Base-by-base conservation (phyloP, 2,797 vertebrate species). In the Gila robusta region DNA sequence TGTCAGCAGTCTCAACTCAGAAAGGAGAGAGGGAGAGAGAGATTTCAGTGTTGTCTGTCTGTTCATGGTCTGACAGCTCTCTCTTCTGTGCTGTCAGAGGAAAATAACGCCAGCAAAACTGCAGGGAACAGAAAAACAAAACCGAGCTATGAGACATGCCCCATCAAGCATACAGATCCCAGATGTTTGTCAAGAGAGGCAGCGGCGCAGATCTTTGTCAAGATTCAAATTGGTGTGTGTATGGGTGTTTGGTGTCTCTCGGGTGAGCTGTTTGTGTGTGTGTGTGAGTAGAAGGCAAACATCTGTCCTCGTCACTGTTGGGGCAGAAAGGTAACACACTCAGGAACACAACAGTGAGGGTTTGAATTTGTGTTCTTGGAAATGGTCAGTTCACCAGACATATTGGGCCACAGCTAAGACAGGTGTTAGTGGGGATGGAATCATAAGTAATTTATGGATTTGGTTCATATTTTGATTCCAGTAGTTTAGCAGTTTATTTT, bases 111-210 rank as follows among this genome's bases (percentile, higher is more conserved):
- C 54, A 73, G 69, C 56, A 81, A 81, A 81, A 62, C 52, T 71
- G 44, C 76, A 56, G 77, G 39, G 47, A 84, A 82, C 47, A 70
- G 26, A 84, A 81, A 82, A 87, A 71, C 79, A 16, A 67, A 82
- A 69, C 52, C 7, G n/a, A 73, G 69, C 35, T 28, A 11, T 69
- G 47, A 56, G 23, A 82, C 39, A 35, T n/a, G 37, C 73, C 59
- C 69, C 80, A 71, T 87, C 76, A 84, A 79, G 62, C 86, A 39
- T 47, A 56, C 56, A 81, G 52, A 44, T 12, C 56, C 59, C 44
- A 72, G 77, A 66, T 74, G 81, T 83, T 73, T 69, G 76, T 73
- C 76, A 84, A 52, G 17, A 54, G 35, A 74, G 11, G 44, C 81
- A 37, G 69, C 19, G 12, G 19, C n/a, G 69, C 81, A 66, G 64